These are phyloP conservation scores for Oxyteleia sp. DNA, from an alignment of 2,888 invertebrate genomes.

Conservation along the genomic window DNA sequence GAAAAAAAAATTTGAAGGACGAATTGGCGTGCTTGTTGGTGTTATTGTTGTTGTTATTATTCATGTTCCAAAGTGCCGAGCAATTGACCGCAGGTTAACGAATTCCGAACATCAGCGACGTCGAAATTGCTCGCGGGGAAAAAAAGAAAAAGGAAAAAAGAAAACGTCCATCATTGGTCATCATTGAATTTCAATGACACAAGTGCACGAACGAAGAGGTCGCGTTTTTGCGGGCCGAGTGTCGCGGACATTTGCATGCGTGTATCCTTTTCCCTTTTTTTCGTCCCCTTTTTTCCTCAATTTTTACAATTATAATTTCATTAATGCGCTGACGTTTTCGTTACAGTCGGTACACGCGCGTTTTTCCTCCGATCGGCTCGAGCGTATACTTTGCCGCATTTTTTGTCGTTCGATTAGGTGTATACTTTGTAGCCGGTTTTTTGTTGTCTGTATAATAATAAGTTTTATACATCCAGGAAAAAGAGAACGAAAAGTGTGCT, in stretches of 20 bases:
- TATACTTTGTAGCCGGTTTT: slow-evolving; percentile 62
- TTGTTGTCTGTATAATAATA: slow-evolving; percentile 58
- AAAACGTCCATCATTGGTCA: slow-evolving; percentile 44
- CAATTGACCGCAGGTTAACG: slow-evolving; percentile 53
- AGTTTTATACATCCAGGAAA: slow-evolving; percentile 44
- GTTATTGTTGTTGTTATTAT: too few species aligned
- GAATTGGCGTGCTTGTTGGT: too few species aligned
- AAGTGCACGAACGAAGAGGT: slow-evolving; percentile 57
- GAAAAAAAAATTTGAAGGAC: too few species aligned
- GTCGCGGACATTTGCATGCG: slow-evolving; percentile 61
- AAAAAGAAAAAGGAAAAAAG: too few species aligned
- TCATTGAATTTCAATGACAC: slow-evolving; percentile 58
- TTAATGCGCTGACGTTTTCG: slow-evolving; percentile 61
- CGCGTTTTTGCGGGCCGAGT: slow-evolving; percentile 42
- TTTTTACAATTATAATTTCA: slow-evolving; percentile 69
- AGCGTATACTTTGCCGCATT: slow-evolving; percentile 47
- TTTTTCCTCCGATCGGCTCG: slow-evolving; percentile 53
- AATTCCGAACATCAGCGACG: neutral
- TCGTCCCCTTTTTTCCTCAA: too few species aligned
- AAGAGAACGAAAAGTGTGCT: slow-evolving; percentile 40
- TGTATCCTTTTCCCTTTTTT: slow-evolving; percentile 39
- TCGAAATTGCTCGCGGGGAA: slow-evolving; percentile 30
- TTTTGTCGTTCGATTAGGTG: slow-evolving; percentile 54
- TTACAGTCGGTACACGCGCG: slow-evolving; percentile 26
- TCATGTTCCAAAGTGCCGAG: too few species aligned